Conservation (phyloP, 2,888 invertebrate genomes). For the Archaeoteleia sp. region DNA sequence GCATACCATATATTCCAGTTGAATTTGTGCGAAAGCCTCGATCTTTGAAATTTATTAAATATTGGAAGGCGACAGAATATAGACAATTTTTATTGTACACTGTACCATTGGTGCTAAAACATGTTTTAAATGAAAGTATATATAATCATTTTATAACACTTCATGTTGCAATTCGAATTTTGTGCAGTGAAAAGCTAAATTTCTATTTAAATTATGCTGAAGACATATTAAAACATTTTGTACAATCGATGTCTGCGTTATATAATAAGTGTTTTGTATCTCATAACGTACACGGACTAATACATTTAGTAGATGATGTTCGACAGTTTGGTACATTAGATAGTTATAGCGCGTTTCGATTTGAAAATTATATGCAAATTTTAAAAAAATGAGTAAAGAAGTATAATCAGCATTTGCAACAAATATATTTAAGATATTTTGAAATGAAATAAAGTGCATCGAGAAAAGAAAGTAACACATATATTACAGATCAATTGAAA, state of each 20-base stretch:
- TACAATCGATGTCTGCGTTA: constrained; percentile 15
- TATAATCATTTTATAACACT: constrained; percentile 27
- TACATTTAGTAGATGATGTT: constrained; percentile 31
- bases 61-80: constrained; percentile 38
- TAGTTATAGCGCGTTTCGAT: constrained; percentile 29
- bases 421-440: constrained; percentile 22
- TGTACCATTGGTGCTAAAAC: constrained; percentile 25
- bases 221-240: constrained; percentile 19
- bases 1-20: constrained; percentile 21
- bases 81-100: constrained; percentile 25
- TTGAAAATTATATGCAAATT: constrained; percentile 24
- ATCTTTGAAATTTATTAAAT: constrained; percentile 22
- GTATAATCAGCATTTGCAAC: constrained; percentile 23
- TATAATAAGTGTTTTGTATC: constrained; percentile 24
- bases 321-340: constrained; percentile 23
- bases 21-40: constrained; percentile 32
- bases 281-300: constrained; percentile 25
- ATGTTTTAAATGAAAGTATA: constrained; percentile 3
- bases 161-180: constrained; percentile 31
- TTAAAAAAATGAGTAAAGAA: constrained; percentile 30
- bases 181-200: constrained; percentile 14
- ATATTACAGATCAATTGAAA: constrained; percentile 7
- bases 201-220: constrained; percentile 19
- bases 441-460: too few relatives aligned
- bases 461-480: too few relatives aligned